phyloP scores from a whole-genome alignment of 2,888 invertebrate species.

The Liopterus haemorrhoidalis region DNA sequence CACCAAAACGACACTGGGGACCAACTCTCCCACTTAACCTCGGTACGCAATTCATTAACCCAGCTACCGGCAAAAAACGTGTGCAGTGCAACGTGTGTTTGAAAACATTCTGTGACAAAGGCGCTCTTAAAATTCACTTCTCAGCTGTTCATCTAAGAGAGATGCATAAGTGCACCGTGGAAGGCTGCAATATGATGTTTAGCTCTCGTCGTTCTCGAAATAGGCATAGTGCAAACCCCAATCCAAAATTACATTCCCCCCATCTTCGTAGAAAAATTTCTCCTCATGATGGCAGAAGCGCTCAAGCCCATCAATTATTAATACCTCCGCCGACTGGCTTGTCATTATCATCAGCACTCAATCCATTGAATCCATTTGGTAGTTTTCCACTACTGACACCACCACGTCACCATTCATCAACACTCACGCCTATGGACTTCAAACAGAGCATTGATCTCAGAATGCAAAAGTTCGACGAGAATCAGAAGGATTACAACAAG shows the following conservation, averaged over 20 bases:
- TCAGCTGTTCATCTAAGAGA: slow-evolving; percentile 97
- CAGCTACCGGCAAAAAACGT: slow-evolving; percentile 89
- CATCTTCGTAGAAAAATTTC: slow-evolving; percentile 90
- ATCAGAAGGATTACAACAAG: slow-evolving; percentile 35
- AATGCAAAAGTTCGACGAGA: slow-evolving; percentile 48
- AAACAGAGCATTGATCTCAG: slow-evolving; percentile 60
- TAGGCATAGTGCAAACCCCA: slow-evolving; percentile 95
- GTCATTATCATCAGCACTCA: slow-evolving; percentile 56
- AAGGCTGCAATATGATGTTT: slow-evolving; percentile 99
- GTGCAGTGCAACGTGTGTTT: slow-evolving; percentile 97
- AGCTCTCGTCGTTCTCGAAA: slow-evolving; percentile 93
- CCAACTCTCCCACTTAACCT: slow-evolving; percentile 71
- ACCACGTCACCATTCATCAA: slow-evolving; percentile 57
- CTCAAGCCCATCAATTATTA: slow-evolving; percentile 76
- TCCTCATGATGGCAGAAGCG: slow-evolving; percentile 86
- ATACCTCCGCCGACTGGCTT: slow-evolving; percentile 67
- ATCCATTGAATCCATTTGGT: slow-evolving; percentile 69
- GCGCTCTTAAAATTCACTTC: slow-evolving; percentile 97
- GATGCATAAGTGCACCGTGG: slow-evolving; percentile 99
- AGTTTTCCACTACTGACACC: slow-evolving; percentile 73
- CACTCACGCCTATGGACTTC: slow-evolving; percentile 54
- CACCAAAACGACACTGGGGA: slow-evolving; percentile 75
- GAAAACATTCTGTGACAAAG: slow-evolving; percentile 99
- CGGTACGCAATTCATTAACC: slow-evolving; percentile 86
- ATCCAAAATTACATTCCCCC: slow-evolving; percentile 95